Evolutionary conservation across 2,113 vertebrate species (phyloP).

Genomic region (Trichechus manatus): DNA sequence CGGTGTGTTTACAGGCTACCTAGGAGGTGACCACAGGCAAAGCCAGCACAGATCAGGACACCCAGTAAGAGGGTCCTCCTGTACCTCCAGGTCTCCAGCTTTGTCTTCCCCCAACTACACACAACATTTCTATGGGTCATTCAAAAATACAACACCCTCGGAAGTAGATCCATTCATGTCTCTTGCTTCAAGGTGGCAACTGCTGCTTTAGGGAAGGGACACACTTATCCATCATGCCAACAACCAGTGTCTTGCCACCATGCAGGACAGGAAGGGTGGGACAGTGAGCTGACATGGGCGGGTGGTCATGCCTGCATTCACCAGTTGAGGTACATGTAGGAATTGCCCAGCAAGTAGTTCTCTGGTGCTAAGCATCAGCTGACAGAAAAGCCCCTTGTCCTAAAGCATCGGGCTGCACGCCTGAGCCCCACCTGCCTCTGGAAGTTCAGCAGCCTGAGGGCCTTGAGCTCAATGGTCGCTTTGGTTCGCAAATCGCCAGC

Average conservation of each 20-base stretch:
- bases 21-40: accelerated
- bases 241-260: accelerated
- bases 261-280: neutral
- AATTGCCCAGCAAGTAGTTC: neutral
- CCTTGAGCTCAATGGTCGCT: constrained; percentile 98
- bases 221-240: neutral
- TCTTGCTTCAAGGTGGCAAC: neutral
- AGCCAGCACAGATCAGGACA: neutral
- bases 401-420: accelerated
- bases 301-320: neutral
- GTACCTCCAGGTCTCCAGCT: neutral
- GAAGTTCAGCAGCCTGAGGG: constrained; percentile 97
- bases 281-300: too few species aligned
- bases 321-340: accelerated
- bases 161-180: neutral
- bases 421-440: constrained; percentile 94
- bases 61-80: neutral
- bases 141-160: neutral
- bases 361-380: neutral
- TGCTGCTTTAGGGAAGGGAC: too few species aligned
- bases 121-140: accelerated
- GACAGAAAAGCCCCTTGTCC: neutral
- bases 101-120: neutral
- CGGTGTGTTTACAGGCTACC: accelerated
- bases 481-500: constrained; percentile 97